Base-by-base conservation (phyloP, 2,113 vertebrate genomes). In the Cyanistes caeruleus region DNA sequence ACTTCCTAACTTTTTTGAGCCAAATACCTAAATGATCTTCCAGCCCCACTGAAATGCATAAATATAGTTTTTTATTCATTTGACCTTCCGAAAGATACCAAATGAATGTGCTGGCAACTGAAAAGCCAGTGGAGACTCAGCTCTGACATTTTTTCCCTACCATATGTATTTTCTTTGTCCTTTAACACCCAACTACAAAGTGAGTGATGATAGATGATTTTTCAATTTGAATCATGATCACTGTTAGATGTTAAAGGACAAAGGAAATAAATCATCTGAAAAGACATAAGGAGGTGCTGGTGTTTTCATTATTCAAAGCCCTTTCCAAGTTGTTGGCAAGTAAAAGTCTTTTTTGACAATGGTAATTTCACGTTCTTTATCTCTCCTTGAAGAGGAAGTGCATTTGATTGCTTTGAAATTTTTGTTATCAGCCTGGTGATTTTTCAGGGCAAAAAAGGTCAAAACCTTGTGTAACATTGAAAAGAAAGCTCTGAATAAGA, bases 241-340 rank as follows among this genome's bases (percentile, higher is more conserved):
- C 59, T 92, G 31, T 76, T 92, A 94, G 85, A 90, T 52, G 55
- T 90, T 86, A 95, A 88, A 94, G 85, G 87, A 93, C 88, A 92
- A 92, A 94, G 52, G 43, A 96, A 92, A 97, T 95, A 95, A 94
- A 97, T 96, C 88, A 96, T 91, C 51, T 84, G 51, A 92, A 93
- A 90, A 96, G 81, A 87, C 78, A 37, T n/a, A 79, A 76, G 81
- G 52, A 89, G 30, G 17, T 86, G 75, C 55, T 65, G 16, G 72
- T 74, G 24, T 83, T 96, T 93, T 88, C 93, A 86, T 88, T 80
- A 86, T 83, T 90, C 72, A 93, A 88, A 88, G 60, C 27, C 77
- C 78, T 80, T 93, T 94, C 35, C 68, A 88, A 84, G 68, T 64
- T 78, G 9, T 80, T 94, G 79, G 90, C 75, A 95, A 96, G 87